Conservation (phyloP, 2,797 vertebrate species). For the Karalla daura region DNA sequence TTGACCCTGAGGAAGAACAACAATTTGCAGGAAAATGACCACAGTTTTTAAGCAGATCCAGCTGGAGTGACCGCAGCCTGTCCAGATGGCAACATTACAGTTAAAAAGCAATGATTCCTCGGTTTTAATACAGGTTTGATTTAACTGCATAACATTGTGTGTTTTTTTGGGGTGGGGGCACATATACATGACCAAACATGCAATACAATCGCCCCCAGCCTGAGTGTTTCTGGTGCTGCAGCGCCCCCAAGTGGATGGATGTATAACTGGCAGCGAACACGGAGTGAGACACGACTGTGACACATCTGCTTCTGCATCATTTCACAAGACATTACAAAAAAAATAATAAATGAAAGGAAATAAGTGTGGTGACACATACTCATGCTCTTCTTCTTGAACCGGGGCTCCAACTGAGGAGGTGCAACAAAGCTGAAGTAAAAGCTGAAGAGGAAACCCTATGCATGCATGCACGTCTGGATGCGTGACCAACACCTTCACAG, state of each 20-base stretch:
- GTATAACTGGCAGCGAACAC: conserved; percentile 4
- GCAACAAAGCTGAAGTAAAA: conserved; percentile 13
- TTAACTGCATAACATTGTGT: neutral
- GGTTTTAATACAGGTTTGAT: neutral
- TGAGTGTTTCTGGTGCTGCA: conserved; percentile 50
- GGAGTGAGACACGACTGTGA: neutral
- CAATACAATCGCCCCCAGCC: neutral
- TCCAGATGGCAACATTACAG: neutral
- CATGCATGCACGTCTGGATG: neutral
- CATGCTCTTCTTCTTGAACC: conserved; percentile 8
- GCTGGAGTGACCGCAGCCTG: neutral
- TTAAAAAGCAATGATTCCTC: conserved; percentile 2
- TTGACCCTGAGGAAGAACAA: conserved; percentile 82
- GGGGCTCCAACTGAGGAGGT: conserved; percentile 1
- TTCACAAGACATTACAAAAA: neutral
- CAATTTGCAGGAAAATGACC: conserved; percentile 24
- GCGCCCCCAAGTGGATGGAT: conserved; percentile 72
- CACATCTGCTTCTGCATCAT: neutral
- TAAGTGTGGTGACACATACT: neutral
- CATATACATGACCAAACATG: neutral
- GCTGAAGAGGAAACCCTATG: neutral
- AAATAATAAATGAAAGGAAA: neutral
- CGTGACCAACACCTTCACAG: conserved; percentile 3
- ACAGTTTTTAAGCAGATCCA: neutral
- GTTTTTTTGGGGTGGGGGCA: conserved; percentile 7